Percentiles rank a stretch among this genome's conserved stretches.
phyloP scores from a whole-genome alignment of 2,797 vertebrate species.

The Brachyrhaphis roseni region DNA sequence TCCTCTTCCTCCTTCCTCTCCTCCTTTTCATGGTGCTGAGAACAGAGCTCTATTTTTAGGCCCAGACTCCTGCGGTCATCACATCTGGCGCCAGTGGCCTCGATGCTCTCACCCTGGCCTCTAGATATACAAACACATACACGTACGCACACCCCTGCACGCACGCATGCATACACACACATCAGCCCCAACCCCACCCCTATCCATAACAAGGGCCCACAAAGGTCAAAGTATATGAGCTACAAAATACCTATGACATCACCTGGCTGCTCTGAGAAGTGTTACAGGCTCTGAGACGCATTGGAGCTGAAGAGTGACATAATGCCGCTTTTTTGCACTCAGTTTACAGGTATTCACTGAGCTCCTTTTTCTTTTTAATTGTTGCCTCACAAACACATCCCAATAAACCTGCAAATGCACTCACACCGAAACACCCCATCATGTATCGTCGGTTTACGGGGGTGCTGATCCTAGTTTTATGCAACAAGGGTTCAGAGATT shows the following conservation, averaged over 20 bases:
- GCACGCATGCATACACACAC: slow-evolving; percentile 23
- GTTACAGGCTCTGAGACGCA: slow-evolving; percentile 41
- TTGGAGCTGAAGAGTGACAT: slow-evolving; percentile 37
- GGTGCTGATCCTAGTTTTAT: slow-evolving; percentile 64
- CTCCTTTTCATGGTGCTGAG: slow-evolving; percentile 76
- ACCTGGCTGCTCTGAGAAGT: slow-evolving; percentile 50
- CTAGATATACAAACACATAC: slow-evolving; percentile 69
- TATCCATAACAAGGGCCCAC: slow-evolving; percentile 54
- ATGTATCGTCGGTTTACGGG: slow-evolving; percentile 47
- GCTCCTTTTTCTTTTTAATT: slow-evolving; percentile 23
- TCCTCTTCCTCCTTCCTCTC: slow-evolving; percentile 45
- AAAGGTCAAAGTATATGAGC: slow-evolving; percentile 73
- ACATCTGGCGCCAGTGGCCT: slow-evolving; percentile 85
- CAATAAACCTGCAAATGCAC: slow-evolving; percentile 17
- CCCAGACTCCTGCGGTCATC: slow-evolving; percentile 82
- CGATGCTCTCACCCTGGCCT: slow-evolving; percentile 69
- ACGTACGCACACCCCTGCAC: slow-evolving; percentile 26
- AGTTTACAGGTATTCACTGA: slow-evolving; percentile 45
- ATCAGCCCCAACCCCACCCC: slow-evolving; percentile 49
- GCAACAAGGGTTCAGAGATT: slow-evolving; percentile 67
- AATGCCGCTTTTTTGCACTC: slow-evolving; percentile 46
- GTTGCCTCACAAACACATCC: slow-evolving; percentile 2
- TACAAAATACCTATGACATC: slow-evolving; percentile 72
- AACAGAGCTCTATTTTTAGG: slow-evolving; percentile 85
- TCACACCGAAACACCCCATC: slow-evolving; percentile 33